Evolutionary conservation across 2,113 vertebrate genomes (phyloP).

Genomic region (Antennarius striatus): DNA sequence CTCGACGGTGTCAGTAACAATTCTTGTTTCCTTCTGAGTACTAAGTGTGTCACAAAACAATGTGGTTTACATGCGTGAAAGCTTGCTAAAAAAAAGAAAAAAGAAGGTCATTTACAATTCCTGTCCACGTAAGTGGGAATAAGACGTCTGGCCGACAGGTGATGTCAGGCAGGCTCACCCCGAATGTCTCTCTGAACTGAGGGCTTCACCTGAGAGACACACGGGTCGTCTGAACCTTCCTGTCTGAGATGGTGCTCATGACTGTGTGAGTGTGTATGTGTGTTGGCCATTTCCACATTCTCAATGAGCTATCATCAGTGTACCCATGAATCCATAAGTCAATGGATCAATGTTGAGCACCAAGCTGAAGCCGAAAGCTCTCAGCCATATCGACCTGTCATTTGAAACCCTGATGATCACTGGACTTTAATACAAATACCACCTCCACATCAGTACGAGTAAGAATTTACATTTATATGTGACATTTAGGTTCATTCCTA

Average conservation of each 20-base stretch:
- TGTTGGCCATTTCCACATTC: conserved; percentile 58
- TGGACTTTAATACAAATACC: conserved; percentile 65
- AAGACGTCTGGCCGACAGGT: conserved; percentile 55
- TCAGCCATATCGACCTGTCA: conserved; percentile 73
- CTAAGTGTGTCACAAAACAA: no score
- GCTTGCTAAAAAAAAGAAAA: no score
- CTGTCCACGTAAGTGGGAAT: conserved; percentile 2
- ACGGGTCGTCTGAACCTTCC: conserved; percentile 55
- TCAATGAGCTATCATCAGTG: conserved; percentile 59
- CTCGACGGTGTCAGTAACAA: background rate
- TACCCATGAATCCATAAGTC: conserved; percentile 71
- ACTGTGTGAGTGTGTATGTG: conserved; percentile 6
- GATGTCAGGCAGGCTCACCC: conserved; percentile 50
- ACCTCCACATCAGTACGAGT: conserved; percentile 60
- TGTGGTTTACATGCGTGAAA: no score
- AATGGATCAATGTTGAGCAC: conserved; percentile 63
- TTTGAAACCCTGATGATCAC: conserved; percentile 69
- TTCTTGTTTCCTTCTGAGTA: no score
- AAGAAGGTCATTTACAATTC: no score
- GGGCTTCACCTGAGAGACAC: conserved; percentile 35
- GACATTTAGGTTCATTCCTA: conserved; percentile 17
- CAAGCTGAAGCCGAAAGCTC: conserved; percentile 64
- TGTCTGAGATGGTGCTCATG: conserved; percentile 12
- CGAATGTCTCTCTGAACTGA: conserved; percentile 38
- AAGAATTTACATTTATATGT: conserved; percentile 45